Base-by-base conservation (phyloP, 1,140 invertebrate species). In the Sitophilus oryzae region DNA sequence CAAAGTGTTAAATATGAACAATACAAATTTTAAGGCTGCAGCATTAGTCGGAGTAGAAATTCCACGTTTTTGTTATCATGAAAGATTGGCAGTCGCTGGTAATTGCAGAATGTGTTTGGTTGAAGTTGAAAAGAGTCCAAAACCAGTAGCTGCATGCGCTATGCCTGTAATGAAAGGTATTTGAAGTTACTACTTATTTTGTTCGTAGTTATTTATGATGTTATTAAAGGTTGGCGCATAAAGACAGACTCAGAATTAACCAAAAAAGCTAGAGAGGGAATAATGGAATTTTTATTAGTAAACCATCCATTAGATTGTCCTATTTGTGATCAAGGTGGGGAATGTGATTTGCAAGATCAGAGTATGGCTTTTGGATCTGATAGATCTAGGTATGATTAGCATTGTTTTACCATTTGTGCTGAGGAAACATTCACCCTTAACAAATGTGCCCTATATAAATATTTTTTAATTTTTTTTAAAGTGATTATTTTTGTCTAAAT, bases 21-120 rank as follows among this genome's bases (percentile, higher is more conserved):
- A 20, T 19, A 16, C 30, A 25, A 20, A 21, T 20, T 54, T 56
- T 41, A 43, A 55, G 53, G 97, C 97, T 59, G 96, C 95, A 58
- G 94, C 96, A 10, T 79, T 89, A 72, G 83, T 89, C 61, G 97
- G 96, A 23, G 86, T 99, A 11, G 96, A 99, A 78, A 99, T 99
- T 65, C 97, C 97, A 9, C 76, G 96, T 58, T 99, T 99, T 74
- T 99, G 97, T 74, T 99, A 99, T 72, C 97, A 99, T 79, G 97
- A 99, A 72, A 80, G 97, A 44, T 79, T 99, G 23, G 93, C 95
- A 34, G 88, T 99, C 47, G 97, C 97, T 65, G 97, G 97, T 16
- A 99, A 99, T 74, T 96, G 93, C 69, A 82, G 97, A 58, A 99
- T 99, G 97, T 99, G 97, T 79, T 76, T 99, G 3, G 97, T 99